These are phyloP conservation scores for Quadroppia sp. DNA, from an alignment of 2,888 invertebrate genomes.

Conservation along the genomic window DNA sequence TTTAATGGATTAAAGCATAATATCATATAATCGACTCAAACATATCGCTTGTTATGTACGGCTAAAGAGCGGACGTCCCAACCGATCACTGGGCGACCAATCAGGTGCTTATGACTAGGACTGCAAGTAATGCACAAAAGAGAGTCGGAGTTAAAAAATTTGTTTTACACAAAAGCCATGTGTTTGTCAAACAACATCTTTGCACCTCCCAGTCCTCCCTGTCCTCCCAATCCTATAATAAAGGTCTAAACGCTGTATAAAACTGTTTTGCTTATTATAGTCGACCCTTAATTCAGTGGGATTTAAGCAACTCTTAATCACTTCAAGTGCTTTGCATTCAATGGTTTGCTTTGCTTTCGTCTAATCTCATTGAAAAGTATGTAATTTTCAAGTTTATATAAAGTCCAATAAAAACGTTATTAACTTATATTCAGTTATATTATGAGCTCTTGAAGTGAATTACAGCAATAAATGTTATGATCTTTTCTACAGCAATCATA, in stretches of 20 bases:
- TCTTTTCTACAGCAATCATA: neutral
- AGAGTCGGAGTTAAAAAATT: conserved; percentile 3
- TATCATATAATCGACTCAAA: conserved; percentile 19
- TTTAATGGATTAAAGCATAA: neutral
- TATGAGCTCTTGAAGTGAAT: neutral
- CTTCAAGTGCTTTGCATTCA: conserved; percentile 3
- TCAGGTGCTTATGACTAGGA: neutral
- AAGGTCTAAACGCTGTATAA: neutral
- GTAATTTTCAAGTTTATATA: neutral
- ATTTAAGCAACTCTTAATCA: conserved; percentile 2
- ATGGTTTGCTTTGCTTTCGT: neutral
- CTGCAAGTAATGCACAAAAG: conserved; percentile 16
- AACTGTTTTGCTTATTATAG: neutral
- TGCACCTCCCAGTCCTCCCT: conserved; percentile 11
- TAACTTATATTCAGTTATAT: neutral
- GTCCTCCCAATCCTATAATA: conserved; percentile 16
- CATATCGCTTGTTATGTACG: neutral
- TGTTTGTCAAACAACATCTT: conserved; percentile 22
- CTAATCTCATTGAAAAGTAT: neutral
- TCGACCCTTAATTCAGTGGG: conserved; percentile 3
- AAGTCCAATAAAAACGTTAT: neutral
- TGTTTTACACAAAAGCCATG: conserved; percentile 12
- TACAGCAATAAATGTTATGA: conserved; percentile 5
- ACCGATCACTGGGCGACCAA: neutral
- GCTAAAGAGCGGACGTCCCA: neutral